These are phyloP conservation scores for Pristionchus japonicus DNA, from an alignment of 2,888 invertebrate species.

Conservation along the genomic window DNA sequence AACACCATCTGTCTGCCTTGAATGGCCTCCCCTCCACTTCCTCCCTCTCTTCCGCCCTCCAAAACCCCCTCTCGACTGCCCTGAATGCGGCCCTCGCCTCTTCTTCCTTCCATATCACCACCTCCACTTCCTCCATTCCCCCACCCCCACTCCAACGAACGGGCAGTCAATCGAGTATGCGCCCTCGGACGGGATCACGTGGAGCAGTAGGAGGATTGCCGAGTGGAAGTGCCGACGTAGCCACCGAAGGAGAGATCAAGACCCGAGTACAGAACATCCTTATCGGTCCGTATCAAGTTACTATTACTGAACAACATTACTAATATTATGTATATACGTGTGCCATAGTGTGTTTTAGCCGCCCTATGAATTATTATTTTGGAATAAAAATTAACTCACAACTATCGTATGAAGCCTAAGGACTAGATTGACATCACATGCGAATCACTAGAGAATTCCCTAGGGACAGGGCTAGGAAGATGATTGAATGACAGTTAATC, in stretches of 20 bases:
- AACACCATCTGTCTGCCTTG: background rate
- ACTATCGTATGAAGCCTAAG: too few species aligned
- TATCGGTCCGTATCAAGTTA: too few species aligned
- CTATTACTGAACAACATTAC: too few species aligned
- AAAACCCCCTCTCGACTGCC: too few species aligned
- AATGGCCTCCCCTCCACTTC: background rate
- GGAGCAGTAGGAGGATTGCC: background rate
- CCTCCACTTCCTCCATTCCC: background rate
- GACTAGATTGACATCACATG: too few species aligned
- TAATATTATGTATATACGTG: too few species aligned
- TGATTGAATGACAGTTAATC: background rate
- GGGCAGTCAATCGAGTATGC: background rate
- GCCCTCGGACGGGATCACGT: background rate
- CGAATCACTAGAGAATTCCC: background rate
- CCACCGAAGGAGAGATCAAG: background rate
- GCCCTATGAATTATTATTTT: background rate
- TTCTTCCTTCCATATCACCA: background rate
- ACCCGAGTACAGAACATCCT: slow-evolving; percentile 32
- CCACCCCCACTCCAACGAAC: background rate
- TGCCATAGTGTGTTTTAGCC: too few species aligned
- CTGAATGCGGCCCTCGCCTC: too few species aligned
- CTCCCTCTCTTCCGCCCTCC: background rate
- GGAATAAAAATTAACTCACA: background rate
- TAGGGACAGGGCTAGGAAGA: background rate
- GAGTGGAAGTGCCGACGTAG: background rate